Base-by-base conservation (phyloP, 2,113 vertebrate genomes). In the Progne subis region DNA sequence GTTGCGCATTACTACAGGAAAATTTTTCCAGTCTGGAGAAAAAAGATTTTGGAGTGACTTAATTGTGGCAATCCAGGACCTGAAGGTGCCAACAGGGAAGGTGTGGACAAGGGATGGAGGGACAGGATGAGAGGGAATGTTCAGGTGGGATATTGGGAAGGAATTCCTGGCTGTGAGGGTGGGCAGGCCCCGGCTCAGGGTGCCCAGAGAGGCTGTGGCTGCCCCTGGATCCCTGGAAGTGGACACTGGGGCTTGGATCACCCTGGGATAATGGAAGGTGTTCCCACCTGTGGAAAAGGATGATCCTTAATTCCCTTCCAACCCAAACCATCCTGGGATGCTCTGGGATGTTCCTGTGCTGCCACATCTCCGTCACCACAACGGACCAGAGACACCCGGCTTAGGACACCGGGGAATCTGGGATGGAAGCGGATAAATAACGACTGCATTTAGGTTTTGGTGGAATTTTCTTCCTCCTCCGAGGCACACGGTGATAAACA, bases 221-320 rank as follows among this genome's bases (percentile, higher is more conserved):
- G 52, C 10, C 3, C 44, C 60, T 70, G 67, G 43, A 60, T 53
- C 53, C 52, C 53, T 89, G 86, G 69, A 1, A 53, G 28, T 74
- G 77, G 83, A 59, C 14, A 0, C 37, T 37, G 37, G 44, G 20
- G 17, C 2, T 39, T 32, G 74, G 78, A 60, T 3, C 39, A 9
- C 0, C 14, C 32, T 53, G 53, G 60, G 18, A 28, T 0, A 1
- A 11, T 12, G 18, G 43, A 0, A 60, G 16, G 5, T 9, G 52
- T 39, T 32, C 32, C 26, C 67, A 32, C 5, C 18, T 37, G 14
- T 74, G 53, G 32, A 7, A n/a, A 0, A 8, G 0, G 18, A 28
- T n/a, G 46, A 39, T 37, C 29, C 20, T 5, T 32, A 8, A 52
- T 39, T 75, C 53, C 8, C 9, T 60, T 60, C 46, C 24, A 3